Conservation (phyloP, 2,888 invertebrate genomes). For the Coenonympha arcania region DNA sequence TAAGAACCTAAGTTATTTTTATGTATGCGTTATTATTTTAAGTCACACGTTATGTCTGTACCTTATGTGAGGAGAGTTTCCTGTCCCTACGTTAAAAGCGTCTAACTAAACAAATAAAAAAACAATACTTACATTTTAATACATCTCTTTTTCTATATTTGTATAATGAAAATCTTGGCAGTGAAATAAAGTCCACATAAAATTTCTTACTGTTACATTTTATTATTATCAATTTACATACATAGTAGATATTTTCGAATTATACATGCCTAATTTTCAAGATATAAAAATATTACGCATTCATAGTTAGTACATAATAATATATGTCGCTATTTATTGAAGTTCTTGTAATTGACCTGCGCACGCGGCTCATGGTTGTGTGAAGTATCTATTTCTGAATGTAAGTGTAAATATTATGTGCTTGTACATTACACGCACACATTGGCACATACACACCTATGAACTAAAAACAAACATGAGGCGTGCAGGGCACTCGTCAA, state of each 20-base stretch:
- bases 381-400: no score
- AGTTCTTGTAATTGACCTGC: no score
- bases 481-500: no score
- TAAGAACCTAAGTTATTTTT: no score
- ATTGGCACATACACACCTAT: no score
- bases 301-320: slow-evolving; percentile 30
- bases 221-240: slow-evolving; percentile 53
- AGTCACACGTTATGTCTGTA: slow-evolving; percentile 33
- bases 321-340: background rate
- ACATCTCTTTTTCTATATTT: no score
- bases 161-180: slow-evolving; percentile 18
- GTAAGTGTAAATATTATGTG: no score
- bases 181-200: slow-evolving; percentile 37
- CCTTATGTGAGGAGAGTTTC: slow-evolving; percentile 63
- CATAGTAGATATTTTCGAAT: slow-evolving; percentile 40
- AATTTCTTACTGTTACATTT: slow-evolving; percentile 62
- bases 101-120: slow-evolving; percentile 40
- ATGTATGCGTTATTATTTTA: slow-evolving; percentile 5
- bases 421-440: no score
- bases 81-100: slow-evolving; percentile 60
- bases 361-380: no score
- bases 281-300: slow-evolving; percentile 66
- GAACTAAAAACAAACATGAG: no score
- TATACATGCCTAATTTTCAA: slow-evolving; percentile 63
- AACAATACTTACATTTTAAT: slow-evolving; percentile 56